A percentile compares a stretch with the other conserved stretches of the same genome.
Evolutionary conservation across 2,888 invertebrate genomes (phyloP).

Genomic region (Lycaena phlaeas): DNA sequence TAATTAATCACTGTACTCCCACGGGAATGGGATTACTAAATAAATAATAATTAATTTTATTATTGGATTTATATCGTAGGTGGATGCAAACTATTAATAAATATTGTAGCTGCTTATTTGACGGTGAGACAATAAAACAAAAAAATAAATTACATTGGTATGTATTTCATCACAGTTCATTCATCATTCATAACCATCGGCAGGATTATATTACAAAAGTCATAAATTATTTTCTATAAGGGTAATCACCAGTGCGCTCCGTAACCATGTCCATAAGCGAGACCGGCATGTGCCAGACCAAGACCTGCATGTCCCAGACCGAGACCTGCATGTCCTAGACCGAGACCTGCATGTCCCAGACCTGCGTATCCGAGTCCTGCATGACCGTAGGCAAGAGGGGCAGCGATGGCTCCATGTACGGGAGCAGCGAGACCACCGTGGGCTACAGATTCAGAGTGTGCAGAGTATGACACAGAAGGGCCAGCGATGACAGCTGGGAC

Average conservation of each 20-base stretch:
- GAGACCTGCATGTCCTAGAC: slow-evolving; percentile 25
- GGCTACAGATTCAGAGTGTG: slow-evolving; percentile 29
- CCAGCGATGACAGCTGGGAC: slow-evolving; percentile 21
- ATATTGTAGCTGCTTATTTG: too few relatives aligned
- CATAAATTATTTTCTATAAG: slow-evolving; percentile 25
- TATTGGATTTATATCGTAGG: too few relatives aligned
- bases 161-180: slow-evolving; percentile 25
- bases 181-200: slow-evolving; percentile 26
- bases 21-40: too few relatives aligned
- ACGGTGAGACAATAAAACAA: slow-evolving; percentile 4
- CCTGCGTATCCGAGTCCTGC: slow-evolving; percentile 29
- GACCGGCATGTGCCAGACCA: slow-evolving; percentile 26
- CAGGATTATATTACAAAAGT: slow-evolving; percentile 23
- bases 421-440: slow-evolving; percentile 26
- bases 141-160: slow-evolving; percentile 8
- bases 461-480: slow-evolving; percentile 22
- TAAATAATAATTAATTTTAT: too few relatives aligned
- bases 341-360: slow-evolving; percentile 26
- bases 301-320: slow-evolving; percentile 27
- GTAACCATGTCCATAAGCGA: slow-evolving; percentile 25
- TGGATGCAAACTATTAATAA: too few relatives aligned
- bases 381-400: slow-evolving; percentile 23
- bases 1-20: too few relatives aligned
- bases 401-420: slow-evolving; percentile 23
- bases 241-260: slow-evolving; percentile 14